Evolutionary conservation across 2,888 invertebrate genomes (phyloP).

Genomic region (Proisotoma minuta): DNA sequence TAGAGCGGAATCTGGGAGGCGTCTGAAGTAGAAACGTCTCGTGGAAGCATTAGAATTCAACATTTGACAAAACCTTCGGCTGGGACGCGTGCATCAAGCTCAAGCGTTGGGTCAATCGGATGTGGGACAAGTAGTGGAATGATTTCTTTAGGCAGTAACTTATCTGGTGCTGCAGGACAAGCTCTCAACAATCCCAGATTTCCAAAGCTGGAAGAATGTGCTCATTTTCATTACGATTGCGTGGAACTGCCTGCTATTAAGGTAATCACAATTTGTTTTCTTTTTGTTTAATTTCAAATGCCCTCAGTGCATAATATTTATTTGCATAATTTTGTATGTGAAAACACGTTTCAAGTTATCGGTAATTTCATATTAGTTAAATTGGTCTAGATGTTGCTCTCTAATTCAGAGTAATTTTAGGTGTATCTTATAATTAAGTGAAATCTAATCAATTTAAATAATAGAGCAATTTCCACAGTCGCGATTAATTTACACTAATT

Average conservation of each 20-base stretch:
- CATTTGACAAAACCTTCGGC: constrained; percentile 50
- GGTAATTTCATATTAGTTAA: too few relatives aligned
- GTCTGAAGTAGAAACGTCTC: constrained; percentile 51
- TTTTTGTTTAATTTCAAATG: too few relatives aligned
- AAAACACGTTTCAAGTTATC: too few relatives aligned
- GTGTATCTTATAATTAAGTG: constrained; percentile 2
- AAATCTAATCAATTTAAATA: constrained; percentile 3
- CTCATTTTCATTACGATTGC: constrained; percentile 96
- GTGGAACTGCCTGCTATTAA: constrained; percentile 77
- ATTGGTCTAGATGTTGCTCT: too few relatives aligned
- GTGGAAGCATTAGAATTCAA: constrained; percentile 52
- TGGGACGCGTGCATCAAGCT: constrained; percentile 30
- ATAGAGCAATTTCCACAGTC: background rate
- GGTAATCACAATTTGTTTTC: constrained; percentile 50
- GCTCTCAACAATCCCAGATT: constrained; percentile 58
- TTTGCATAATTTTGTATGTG: too few relatives aligned
- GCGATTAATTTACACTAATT: too few relatives aligned
- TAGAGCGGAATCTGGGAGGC: constrained; percentile 53
- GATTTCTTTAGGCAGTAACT: background rate
- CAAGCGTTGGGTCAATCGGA: constrained; percentile 22
- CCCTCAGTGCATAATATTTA: too few relatives aligned
- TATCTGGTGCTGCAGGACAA: background rate
- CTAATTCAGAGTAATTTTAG: background rate
- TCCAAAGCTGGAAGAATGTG: constrained; percentile 90
- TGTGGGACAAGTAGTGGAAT: constrained; percentile 5